Evolutionary conservation across 2,113 vertebrate genomes (phyloP), one percentile per base, ranked within the genome.

Genomic region (Onychorhynchus coronatus): DNA sequence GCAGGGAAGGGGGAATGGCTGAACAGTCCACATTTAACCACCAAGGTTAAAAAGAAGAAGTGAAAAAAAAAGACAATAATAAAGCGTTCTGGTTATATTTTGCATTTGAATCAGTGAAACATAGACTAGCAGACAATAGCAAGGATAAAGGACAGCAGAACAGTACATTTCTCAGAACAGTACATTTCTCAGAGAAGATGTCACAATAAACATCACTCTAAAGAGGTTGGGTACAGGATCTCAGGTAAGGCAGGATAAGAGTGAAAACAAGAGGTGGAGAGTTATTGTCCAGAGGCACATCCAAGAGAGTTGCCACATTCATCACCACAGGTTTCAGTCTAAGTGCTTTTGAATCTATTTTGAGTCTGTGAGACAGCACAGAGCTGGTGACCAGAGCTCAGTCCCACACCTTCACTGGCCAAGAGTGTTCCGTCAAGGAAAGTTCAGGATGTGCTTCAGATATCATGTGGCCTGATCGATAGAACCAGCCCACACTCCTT

Each of bases 401-500:
- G 21, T 12, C 28, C 46, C 33, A 14, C 6, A 3, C 19, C 20
- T 71, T 67, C n/a, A 6, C 24, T 19, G 31, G 39, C 12, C 37
- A 20, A 16, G 44, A 56, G 18, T 1, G 5, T 11, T 58, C 24
- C 74, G n/a, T 8, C 18, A 56, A 25, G 14, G 20, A 6, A 63
- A 37, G 33, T 6, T 67, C 66, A 37, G 37, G 31, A 56, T 37
- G 37, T 62, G 27, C 62, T 72, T 73, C 67, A 86, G 49, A 12
- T 20, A 9, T 3, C 2, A 1, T 7, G 13, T 5, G 25, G 13
- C 12, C 16, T 42, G 11, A 46, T 17, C 6, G 24, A 27, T 11
- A 33, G 6, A 85, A 74, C 1, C 12, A 50, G 12, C 12, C n/a
- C 44, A 19, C 1, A 0, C 14, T 39, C 37, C 23, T 49, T 56